These are phyloP conservation scores for Cerastis leucographa DNA, from an alignment of 2,888 invertebrate genomes.

Conservation along the genomic window DNA sequence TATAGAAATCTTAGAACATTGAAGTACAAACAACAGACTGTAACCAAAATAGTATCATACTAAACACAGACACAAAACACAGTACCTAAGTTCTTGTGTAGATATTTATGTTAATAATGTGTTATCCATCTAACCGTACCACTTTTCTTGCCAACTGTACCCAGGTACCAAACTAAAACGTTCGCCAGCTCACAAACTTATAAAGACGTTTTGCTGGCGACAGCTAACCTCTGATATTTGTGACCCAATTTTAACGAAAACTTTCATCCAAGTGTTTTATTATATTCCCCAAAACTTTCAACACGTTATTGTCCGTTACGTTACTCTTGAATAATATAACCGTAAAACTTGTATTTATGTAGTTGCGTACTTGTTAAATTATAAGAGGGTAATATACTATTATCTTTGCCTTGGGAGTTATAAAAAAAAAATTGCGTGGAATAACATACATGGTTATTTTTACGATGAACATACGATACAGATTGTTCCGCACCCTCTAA, in stretches of 20 bases:
- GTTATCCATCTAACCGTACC: constrained; percentile 15
- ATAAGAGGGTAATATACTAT: constrained; percentile 23
- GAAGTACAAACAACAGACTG: background rate
- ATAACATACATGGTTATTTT: constrained; percentile 40
- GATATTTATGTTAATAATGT: constrained; percentile 34
- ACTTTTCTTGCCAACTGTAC: constrained; percentile 39
- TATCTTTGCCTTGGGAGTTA: constrained; percentile 27
- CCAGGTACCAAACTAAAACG: constrained; percentile 54
- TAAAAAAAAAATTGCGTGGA: constrained; percentile 47
- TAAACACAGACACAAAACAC: constrained; percentile 12
- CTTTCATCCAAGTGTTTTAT: constrained; percentile 62
- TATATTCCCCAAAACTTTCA: constrained; percentile 61
- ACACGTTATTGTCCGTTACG: constrained; percentile 52
- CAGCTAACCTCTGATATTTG: constrained; percentile 67
- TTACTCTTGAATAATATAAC: constrained; percentile 53
- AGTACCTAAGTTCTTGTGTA: background rate
- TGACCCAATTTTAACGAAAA: constrained; percentile 62
- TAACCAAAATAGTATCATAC: background rate
- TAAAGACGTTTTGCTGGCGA: constrained; percentile 61
- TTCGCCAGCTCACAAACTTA: constrained; percentile 55
- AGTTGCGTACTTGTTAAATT: constrained; percentile 23
- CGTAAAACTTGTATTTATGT: constrained; percentile 50
- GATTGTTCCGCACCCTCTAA: constrained; percentile 9
- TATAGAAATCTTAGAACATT: background rate
- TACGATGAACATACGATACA: constrained; percentile 14